Percentiles rank a stretch among this genome's conserved stretches.
These are phyloP conservation scores for Podarcis muralis DNA, from an alignment of 2,113 vertebrate genomes.

Conservation along the genomic window DNA sequence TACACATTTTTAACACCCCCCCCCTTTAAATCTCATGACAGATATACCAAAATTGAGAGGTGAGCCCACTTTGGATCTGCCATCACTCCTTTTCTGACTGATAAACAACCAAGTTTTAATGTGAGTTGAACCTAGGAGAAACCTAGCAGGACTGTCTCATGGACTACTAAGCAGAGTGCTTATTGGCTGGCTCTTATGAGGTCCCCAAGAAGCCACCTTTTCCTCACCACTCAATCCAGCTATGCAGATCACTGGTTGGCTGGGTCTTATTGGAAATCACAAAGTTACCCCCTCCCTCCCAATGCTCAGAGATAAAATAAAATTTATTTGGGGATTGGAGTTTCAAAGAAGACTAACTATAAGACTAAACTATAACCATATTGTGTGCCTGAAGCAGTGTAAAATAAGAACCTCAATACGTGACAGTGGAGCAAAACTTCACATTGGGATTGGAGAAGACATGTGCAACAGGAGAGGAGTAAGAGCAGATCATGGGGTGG, in stretches of 20 bases:
- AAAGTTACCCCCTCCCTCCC: not conserved
- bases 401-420: not conserved
- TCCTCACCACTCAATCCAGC: too few species aligned
- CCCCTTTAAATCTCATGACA: not conserved
- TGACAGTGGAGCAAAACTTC: not conserved
- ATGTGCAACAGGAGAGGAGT: not conserved
- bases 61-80: not conserved
- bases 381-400: not conserved
- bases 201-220: too few species aligned
- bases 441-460: not conserved
- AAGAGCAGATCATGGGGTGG: not conserved
- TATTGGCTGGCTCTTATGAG: not conserved
- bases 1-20: not conserved
- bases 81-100: not conserved
- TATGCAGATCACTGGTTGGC: not conserved
- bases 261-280: not conserved
- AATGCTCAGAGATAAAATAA: not conserved
- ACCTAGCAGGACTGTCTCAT: not conserved
- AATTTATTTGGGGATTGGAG: not conserved
- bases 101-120: not conserved
- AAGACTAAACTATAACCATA: not conserved
- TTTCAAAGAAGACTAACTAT: not conserved
- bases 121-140: not conserved
- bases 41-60: not conserved
- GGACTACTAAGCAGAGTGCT: not conserved